phyloP scores from a whole-genome alignment of 2,113 vertebrate genomes.

The Oncorhynchus gorbuscha region DNA sequence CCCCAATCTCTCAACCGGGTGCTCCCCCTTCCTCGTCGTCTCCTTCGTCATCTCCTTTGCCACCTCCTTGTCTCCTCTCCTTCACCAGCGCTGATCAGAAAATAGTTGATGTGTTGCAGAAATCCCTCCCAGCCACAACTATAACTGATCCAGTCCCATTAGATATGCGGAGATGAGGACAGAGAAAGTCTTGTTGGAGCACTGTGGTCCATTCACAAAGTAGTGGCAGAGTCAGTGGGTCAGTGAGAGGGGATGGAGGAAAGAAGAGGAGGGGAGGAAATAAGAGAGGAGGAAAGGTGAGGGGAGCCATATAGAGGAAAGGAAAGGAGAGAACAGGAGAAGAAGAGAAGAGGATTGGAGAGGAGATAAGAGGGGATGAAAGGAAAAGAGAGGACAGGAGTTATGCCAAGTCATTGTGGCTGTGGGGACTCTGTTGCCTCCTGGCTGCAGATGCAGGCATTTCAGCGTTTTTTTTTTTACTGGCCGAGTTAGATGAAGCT shows the following conservation, averaged over 20 bases:
- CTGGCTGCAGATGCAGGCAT: conserved; percentile 23
- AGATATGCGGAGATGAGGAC: conserved; percentile 34
- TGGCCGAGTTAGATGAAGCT: too few species aligned
- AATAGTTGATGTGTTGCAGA: conserved; percentile 38
- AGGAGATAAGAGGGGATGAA: neutral
- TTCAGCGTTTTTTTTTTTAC: neutral
- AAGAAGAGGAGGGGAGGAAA: neutral
- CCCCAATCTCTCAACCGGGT: too few species aligned
- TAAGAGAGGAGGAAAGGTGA: too few species aligned
- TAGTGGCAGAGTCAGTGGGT: neutral
- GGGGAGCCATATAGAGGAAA: too few species aligned
- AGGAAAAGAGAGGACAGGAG: conserved; percentile 37
- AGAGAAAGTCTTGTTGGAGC: conserved; percentile 7
- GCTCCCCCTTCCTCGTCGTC: too few species aligned
- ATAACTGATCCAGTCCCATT: conserved; percentile 49
- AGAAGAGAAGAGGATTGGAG: too few species aligned
- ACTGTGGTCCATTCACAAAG: conserved; percentile 10
- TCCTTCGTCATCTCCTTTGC: too few species aligned
- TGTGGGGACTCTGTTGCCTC: conserved; percentile 8
- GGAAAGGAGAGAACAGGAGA: too few species aligned
- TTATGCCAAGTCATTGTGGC: conserved; percentile 70
- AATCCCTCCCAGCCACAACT: conserved; percentile 45
- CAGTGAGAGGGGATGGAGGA: neutral
- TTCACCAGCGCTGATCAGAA: too few species aligned
- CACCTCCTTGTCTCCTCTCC: too few species aligned